A percentile compares a stretch with the other conserved stretches of the same genome.
phyloP scores from a whole-genome alignment of 1,140 invertebrate species.

The Drosophila truncata region DNA sequence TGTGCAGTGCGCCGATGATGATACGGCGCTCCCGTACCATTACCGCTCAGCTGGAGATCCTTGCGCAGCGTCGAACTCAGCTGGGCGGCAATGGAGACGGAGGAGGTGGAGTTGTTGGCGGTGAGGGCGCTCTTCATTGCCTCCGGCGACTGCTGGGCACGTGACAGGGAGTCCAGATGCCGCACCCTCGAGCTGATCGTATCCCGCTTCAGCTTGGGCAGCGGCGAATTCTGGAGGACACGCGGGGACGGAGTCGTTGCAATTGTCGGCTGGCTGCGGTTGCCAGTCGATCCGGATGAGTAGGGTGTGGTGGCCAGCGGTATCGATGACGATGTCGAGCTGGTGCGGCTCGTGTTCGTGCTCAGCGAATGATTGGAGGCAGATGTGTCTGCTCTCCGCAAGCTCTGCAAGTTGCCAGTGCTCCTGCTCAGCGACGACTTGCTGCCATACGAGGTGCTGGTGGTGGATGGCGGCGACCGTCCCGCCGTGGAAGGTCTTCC shows the following conservation, averaged over 20 bases:
- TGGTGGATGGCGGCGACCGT: constrained; percentile 80
- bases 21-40: constrained; percentile 31
- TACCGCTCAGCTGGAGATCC: constrained; percentile 72
- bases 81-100: constrained; percentile 72
- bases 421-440: constrained; percentile 80
- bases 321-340: constrained; percentile 81
- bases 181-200: constrained; percentile 87
- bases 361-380: constrained; percentile 79
- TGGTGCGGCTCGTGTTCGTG: constrained; percentile 76
- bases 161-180: constrained; percentile 86
- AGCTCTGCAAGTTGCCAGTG: constrained; percentile 85
- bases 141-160: constrained; percentile 67
- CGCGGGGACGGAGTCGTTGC: constrained; percentile 85
- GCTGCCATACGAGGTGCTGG: constrained; percentile 85
- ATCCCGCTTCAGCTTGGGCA: constrained; percentile 87
- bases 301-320: constrained; percentile 79
- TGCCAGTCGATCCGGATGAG: constrained; percentile 66
- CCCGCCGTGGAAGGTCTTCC: constrained; percentile 70
- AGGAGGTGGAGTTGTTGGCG: constrained; percentile 44
- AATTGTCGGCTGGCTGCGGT: constrained; percentile 55
- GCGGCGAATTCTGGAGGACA: constrained; percentile 84
- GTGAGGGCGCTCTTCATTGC: constrained; percentile 40
- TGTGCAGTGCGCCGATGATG: constrained; percentile 39
- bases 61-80: constrained; percentile 75
- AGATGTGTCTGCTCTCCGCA: constrained; percentile 85